Evolutionary conservation across 2,797 vertebrate genomes (phyloP), one percentile per base, ranked within the genome.

Genomic region (Melopsittacus undulatus): DNA sequence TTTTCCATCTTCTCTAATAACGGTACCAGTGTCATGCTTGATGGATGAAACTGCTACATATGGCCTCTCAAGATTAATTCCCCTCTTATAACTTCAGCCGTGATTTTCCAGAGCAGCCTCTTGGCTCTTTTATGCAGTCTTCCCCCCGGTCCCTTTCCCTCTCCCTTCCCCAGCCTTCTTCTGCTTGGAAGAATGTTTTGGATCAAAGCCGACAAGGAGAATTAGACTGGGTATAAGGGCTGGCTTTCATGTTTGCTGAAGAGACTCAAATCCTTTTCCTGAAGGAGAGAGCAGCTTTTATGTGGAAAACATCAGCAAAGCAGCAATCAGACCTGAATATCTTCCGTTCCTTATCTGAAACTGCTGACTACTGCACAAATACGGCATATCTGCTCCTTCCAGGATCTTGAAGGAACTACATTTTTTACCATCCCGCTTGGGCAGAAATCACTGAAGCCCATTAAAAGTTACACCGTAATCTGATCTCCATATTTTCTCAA

Each of bases 31-130:
- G 98, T 98, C 98, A 92, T 73, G 97, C 97, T 79, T 98, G 98
- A 98, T 98, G 98, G 97, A 98, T 98, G 98, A 97, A 95, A 97
- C 95, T 83, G 95, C 82, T 97, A 83, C 97, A 95, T 91, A 96
- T 24, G 82, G 97, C 97, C 98, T 98, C 98, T 69, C 97, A 97
- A 98, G 98, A 98, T 98, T 98, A 97, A 98, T 97, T 98, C 98
- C 97, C 97, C 98, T 98, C 98, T 97, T 97, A 78, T 97, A 98
- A 98, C 98, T 97, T 97, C 97, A 98, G 95, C 91, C 2, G 20
- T 92, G 85, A 90, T 95, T 96, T 95, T 96, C 95, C 95, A 93
- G 89, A 94, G 91, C 93, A 95, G 83, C 38, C 64, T 92, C 83
- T 92, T 92, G 87, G 79, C 85, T 89, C 87, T 77, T 34, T 93